Evolutionary conservation across 2,113 vertebrate species (phyloP).

Genomic region (Cettia cetti): DNA sequence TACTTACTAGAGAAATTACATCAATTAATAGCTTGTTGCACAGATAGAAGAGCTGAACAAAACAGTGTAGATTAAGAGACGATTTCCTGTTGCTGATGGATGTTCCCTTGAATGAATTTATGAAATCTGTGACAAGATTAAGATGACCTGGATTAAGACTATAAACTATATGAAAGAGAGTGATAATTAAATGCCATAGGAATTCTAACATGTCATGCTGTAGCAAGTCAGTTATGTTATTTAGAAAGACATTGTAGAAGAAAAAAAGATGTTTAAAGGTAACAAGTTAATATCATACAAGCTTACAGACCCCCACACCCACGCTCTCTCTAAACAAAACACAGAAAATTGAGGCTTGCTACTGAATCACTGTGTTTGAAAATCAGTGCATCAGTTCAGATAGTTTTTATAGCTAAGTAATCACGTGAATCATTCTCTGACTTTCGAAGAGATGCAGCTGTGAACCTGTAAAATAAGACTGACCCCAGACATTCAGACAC

Average conservation of each 20-base stretch:
- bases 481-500: neutral
- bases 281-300: neutral
- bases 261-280: neutral
- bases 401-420: neutral
- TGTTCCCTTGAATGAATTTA: neutral
- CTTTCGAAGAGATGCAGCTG: neutral
- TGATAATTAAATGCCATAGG: neutral
- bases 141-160: neutral
- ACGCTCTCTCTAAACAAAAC: accelerated
- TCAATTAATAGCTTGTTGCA: neutral
- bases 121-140: neutral
- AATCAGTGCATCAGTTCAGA: neutral
- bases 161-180: neutral
- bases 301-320: neutral
- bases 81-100: neutral
- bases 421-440: neutral
- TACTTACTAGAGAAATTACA: neutral
- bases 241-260: neutral
- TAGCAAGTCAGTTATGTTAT: neutral
- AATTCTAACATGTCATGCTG: neutral
- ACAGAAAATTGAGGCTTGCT: neutral
- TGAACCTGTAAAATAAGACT: neutral
- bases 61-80: neutral
- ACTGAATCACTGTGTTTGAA: neutral
- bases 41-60: neutral